A percentile compares a stretch with the other conserved stretches of the same genome.
Evolutionary conservation across 2,113 vertebrate species (phyloP).

Genomic region (Pygoscelis antarcticus): DNA sequence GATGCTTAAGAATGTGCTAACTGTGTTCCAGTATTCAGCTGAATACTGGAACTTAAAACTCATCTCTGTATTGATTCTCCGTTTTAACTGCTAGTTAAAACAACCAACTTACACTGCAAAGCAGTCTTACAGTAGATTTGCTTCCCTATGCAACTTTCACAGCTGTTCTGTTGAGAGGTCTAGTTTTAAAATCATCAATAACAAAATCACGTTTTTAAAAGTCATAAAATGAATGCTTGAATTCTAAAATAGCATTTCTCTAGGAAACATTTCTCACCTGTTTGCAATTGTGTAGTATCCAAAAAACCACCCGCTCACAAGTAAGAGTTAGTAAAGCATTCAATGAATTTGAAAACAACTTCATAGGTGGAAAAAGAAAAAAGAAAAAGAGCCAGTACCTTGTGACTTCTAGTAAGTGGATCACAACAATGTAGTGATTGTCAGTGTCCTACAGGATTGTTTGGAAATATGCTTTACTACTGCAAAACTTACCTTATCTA

Average conservation of each 20-base stretch:
- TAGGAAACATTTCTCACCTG: background rate
- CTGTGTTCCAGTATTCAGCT: background rate
- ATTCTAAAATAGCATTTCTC: background rate
- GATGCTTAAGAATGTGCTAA: background rate
- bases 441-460: background rate
- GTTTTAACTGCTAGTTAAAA: background rate
- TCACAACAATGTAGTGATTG: background rate
- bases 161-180: background rate
- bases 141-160: background rate
- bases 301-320: background rate
- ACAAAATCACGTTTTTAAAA: background rate
- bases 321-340: background rate
- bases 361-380: background rate
- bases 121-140: background rate
- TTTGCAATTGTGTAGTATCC: background rate
- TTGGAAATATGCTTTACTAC: background rate
- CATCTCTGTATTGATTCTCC: background rate
- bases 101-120: background rate
- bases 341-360: background rate
- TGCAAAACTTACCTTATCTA: slow-evolving; percentile 71
- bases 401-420: background rate
- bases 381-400: background rate
- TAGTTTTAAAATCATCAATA: background rate
- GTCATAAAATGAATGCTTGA: background rate
- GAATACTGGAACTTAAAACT: background rate